phyloP scores from a whole-genome alignment of 2,888 invertebrate genomes.

The Metallyticus violacea region DNA sequence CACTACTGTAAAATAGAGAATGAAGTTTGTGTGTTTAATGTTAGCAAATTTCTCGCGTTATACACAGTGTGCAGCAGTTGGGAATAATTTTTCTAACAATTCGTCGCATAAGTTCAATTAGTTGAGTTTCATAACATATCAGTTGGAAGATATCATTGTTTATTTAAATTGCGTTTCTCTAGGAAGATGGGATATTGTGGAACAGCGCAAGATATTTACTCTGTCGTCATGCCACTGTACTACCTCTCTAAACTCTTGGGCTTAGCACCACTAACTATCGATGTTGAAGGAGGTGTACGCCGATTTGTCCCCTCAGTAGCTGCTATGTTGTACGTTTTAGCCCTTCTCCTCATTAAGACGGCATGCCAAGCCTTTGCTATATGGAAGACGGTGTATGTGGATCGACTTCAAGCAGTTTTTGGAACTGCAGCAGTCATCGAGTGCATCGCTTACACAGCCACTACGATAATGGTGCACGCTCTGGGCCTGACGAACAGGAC shows the following conservation, averaged over 20 bases:
- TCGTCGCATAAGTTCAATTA: too few species aligned
- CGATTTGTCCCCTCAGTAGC: not conserved
- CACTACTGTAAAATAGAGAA: too few species aligned
- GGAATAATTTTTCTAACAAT: too few species aligned
- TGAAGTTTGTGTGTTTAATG: not conserved
- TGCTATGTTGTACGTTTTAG: not conserved
- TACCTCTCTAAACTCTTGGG: not conserved
- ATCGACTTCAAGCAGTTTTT: not conserved
- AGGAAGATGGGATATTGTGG: not conserved
- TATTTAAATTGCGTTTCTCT: not conserved
- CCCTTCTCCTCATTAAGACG: not conserved
- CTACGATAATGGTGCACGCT: not conserved
- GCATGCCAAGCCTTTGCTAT: not conserved
- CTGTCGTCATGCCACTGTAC: not conserved
- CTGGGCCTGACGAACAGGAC: not conserved
- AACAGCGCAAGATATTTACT: not conserved
- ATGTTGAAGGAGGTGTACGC: not conserved
- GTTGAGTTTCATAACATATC: too few species aligned
- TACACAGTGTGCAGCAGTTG: too few species aligned
- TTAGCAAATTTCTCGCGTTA: not conserved
- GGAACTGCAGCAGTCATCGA: not conserved
- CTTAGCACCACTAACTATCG: not conserved
- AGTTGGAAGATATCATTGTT: too few species aligned
- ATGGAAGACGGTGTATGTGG: not conserved
- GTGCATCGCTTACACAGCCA: not conserved